Conservation (phyloP, 2,888 invertebrate genomes). For the Ophion ventricosus region DNA sequence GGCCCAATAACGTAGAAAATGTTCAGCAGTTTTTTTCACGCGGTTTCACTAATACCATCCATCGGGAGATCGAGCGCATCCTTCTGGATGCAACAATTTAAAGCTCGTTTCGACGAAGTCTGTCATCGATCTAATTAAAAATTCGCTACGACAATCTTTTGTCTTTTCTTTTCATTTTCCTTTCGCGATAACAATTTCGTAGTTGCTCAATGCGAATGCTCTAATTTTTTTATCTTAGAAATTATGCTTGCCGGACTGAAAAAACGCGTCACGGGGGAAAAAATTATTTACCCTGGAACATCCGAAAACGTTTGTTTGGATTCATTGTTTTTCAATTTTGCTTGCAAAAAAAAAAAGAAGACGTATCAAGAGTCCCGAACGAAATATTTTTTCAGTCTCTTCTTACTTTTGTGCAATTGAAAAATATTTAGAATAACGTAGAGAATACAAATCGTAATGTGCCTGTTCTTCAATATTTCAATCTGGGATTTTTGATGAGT, state of each 20-base stretch:
- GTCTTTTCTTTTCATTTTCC: conserved; percentile 1
- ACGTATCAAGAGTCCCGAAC: not conserved
- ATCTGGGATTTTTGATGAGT: not conserved
- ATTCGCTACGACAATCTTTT: conserved; percentile 31
- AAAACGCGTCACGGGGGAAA: not conserved
- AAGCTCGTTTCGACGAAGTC: conserved; percentile 31
- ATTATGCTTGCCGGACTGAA: not conserved
- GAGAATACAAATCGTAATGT: not conserved
- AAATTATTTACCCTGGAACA: not conserved
- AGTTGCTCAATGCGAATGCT: conserved; percentile 14
- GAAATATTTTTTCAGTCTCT: not conserved
- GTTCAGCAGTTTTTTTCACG: not conserved
- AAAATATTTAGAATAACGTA: not conserved
- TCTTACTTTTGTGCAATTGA: not conserved
- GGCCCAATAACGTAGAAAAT: not conserved
- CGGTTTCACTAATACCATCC: not conserved
- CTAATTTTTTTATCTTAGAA: conserved; percentile 7
- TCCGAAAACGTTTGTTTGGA: not conserved
- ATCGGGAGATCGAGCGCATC: not conserved
- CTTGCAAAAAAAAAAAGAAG: not conserved
- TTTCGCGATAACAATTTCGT: conserved; percentile 54
- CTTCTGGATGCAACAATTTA: not conserved
- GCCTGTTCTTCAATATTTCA: not conserved
- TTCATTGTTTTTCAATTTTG: not conserved
- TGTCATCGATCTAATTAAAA: conserved; percentile 25